A percentile compares a stretch with the other conserved stretches of the same genome.
Conservation (phyloP, 1,140 invertebrate genomes). For the Zelostemma sp. region DNA sequence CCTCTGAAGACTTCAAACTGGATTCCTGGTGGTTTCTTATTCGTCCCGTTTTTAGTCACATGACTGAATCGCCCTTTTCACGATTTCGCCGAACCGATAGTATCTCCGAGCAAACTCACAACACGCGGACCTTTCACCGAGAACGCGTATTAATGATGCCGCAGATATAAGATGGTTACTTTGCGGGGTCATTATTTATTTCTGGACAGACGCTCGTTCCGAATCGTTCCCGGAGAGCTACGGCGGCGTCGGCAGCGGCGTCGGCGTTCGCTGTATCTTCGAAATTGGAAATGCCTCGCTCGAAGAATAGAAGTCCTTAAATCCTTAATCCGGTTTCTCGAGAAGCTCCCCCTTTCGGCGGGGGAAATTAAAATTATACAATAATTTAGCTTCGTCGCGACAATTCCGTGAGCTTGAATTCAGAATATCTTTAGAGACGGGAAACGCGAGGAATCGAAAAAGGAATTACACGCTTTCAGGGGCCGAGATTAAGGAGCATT, state of each 20-base stretch:
- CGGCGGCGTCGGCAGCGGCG: no score
- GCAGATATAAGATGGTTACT: conserved; percentile 41
- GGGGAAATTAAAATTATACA: conserved; percentile 35
- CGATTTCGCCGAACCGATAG: conserved; percentile 54
- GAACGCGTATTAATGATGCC: conserved; percentile 50
- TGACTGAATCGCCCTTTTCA: conserved; percentile 41
- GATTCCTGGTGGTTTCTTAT: conserved; percentile 6
- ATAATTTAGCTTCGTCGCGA: conserved; percentile 35
- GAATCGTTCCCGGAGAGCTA: no score
- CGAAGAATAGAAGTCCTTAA: conserved; percentile 37
- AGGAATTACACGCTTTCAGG: conserved; percentile 18
- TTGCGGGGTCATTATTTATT: conserved; percentile 53
- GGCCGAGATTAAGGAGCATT: neutral
- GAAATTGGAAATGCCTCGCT: conserved; percentile 41
- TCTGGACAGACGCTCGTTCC: conserved; percentile 21
- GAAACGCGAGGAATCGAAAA: conserved; percentile 22
- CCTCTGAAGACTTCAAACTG: conserved; percentile 9
- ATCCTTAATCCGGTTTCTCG: conserved; percentile 35
- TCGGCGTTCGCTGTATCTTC: conserved; percentile 17
- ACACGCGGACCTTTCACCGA: conserved; percentile 38
- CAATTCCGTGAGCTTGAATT: conserved; percentile 16
- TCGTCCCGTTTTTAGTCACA: conserved; percentile 30
- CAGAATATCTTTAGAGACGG: conserved; percentile 6
- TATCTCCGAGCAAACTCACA: conserved; percentile 33
- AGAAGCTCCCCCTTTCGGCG: conserved; percentile 12